Base-by-base conservation (phyloP, 2,797 vertebrate genomes). In the Numenius phaeopus region DNA sequence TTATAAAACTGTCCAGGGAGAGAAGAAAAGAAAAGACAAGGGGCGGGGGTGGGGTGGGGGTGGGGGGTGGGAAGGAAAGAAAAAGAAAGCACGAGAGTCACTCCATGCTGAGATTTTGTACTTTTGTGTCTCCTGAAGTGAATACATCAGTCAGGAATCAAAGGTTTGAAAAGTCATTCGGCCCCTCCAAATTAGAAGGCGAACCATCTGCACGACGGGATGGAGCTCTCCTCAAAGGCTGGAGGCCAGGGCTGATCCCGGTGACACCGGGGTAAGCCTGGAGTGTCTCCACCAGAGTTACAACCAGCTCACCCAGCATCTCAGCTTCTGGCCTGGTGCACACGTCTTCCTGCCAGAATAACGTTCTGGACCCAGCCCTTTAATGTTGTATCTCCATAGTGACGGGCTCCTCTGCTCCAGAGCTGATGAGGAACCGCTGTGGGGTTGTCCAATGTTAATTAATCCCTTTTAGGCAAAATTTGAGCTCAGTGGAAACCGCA, bases 91-190 rank as follows among this genome's bases (percentile, higher is more conserved):
- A 24, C 5, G 50, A 85, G 94, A 95, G 93, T 95, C 90, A 72
- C 96, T 97, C 87, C 97, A 97, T 89, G 97, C 97, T 97, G 97
- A 97, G 97, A 90, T 96, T 97, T 98, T 97, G 96, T 97, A 96
- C 89, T 97, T 95, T 91, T 90, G 81, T 96, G 89, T 95, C 95
- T 98, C 96, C 90, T 78, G 59, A 93, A 96, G 89, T 75, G 92
- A 97, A 97, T 89, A 24, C 87, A 96, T 83, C 59, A 88, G 91
- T 87, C 89, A 87, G 87, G 92, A 97, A 96, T 97, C 96, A 98
- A 96, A 96, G 97, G 96, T 96, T 97, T 97, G 40, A 37, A 87
- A 97, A 97, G 97, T 97, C 94, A 87, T 95, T 97, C 84, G 94
- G 76, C 83, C 93, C 72, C 65, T 97, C 90, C 71, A 84, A 91